phyloP scores from a whole-genome alignment of 2,888 invertebrate species.

The Thera obeliscata region DNA sequence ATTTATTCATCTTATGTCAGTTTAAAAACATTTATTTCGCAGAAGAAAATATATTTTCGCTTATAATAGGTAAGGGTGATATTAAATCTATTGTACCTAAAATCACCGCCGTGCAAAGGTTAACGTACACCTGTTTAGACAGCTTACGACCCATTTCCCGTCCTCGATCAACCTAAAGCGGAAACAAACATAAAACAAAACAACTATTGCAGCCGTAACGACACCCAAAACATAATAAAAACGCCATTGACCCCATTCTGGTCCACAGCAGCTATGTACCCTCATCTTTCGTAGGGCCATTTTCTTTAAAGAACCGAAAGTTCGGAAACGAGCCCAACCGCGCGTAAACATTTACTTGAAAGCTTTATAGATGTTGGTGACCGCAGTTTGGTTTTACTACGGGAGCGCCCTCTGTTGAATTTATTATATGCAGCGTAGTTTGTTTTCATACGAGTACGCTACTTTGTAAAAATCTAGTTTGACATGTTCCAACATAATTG shows the following conservation, averaged over 20 bases:
- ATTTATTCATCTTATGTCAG: too few relatives aligned
- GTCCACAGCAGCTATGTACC: constrained; percentile 47
- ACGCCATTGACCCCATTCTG: constrained; percentile 49
- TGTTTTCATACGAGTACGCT: constrained; percentile 37
- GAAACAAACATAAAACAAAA: constrained; percentile 35
- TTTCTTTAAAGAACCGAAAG: constrained; percentile 75
- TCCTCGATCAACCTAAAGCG: constrained; percentile 29
- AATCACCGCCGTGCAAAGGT: neutral
- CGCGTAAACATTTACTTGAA: constrained; percentile 78
- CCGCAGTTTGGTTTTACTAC: constrained; percentile 68
- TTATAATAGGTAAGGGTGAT: too few relatives aligned
- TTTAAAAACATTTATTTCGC: too few relatives aligned
- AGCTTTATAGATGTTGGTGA: constrained; percentile 79
- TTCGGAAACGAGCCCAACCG: constrained; percentile 63
- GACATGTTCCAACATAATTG: neutral
- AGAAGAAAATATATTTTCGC: too few relatives aligned
- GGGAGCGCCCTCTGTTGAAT: constrained; percentile 48
- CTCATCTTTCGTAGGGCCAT: constrained; percentile 60
- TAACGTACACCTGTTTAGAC: constrained; percentile 10
- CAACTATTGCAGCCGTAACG: constrained; percentile 33
- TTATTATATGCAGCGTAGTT: constrained; percentile 47
- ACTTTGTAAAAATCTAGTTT: constrained; percentile 15
- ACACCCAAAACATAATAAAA: constrained; percentile 36
- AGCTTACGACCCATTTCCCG: constrained; percentile 10
- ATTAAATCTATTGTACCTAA: neutral